Percentiles rank a stretch among this genome's conserved stretches.
Evolutionary conservation across 2,888 invertebrate genomes (phyloP).

Genomic region (Criorhina ranunculi): DNA sequence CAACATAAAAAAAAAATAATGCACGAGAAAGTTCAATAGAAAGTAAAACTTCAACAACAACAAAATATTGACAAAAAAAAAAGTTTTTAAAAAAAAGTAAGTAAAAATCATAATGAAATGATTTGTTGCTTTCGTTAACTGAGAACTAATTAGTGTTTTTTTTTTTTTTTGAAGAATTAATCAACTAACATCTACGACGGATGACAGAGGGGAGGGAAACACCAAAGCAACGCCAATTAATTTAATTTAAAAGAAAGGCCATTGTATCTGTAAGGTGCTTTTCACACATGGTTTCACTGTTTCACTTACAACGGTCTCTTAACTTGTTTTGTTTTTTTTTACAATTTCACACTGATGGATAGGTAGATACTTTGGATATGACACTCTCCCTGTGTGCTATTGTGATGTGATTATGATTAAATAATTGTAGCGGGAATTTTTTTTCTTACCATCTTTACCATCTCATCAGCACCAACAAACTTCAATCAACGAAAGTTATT

Average conservation of each 20-base stretch:
- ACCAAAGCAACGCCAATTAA: conserved; percentile 61
- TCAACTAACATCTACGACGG: conserved; percentile 34
- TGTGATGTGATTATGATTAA: conserved; percentile 63
- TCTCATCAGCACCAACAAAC: conserved; percentile 7
- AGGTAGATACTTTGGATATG: conserved; percentile 20
- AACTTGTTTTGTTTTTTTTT: background rate
- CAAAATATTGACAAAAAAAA: conserved; percentile 38
- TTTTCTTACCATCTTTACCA: background rate
- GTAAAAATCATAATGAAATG: conserved; percentile 54
- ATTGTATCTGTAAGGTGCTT: conserved; percentile 56
- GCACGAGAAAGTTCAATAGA: conserved; percentile 72
- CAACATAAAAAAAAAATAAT: conserved; percentile 10
- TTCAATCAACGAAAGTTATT: conserved; percentile 65
- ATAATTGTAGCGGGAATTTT: conserved; percentile 39
- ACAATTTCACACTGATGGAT: conserved; percentile 23
- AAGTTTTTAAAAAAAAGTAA: conserved; percentile 35
- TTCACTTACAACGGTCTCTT: conserved; percentile 44
- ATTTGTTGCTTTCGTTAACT: conserved; percentile 59
- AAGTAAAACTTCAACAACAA: conserved; percentile 62
- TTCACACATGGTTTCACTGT: conserved; percentile 74
- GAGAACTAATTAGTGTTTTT: conserved; percentile 63
- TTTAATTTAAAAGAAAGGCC: conserved; percentile 64
- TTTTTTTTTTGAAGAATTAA: conserved; percentile 20
- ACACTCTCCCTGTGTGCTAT: conserved; percentile 48
- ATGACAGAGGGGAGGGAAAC: conserved; percentile 24